Percentiles rank a stretch among this genome's conserved stretches.
Evolutionary conservation across 1,140 invertebrate genomes (phyloP).

Genomic region (Drosophila ohnishii): DNA sequence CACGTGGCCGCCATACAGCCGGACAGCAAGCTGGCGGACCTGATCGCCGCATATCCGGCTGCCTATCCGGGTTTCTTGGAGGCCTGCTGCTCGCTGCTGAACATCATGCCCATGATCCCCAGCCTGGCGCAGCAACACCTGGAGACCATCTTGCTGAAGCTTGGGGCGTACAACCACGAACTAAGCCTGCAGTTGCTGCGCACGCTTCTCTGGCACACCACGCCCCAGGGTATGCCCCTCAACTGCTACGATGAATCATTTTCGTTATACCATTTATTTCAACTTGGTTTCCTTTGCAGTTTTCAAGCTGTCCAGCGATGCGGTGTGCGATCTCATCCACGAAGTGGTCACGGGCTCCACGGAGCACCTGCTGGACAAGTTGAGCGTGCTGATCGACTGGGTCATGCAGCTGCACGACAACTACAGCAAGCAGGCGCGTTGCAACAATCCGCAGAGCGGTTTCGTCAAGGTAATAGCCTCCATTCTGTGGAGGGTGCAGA

Average conservation of each 20-base stretch:
- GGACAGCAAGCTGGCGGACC: conserved; percentile 83
- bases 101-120: conserved; percentile 87
- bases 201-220: conserved; percentile 85
- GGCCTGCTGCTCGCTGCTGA: conserved; percentile 89
- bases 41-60: conserved; percentile 86
- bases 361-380: conserved; percentile 83
- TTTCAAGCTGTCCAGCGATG: conserved; percentile 84
- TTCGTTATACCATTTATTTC: not conserved
- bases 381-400: conserved; percentile 77
- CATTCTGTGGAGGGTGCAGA: conserved; percentile 91
- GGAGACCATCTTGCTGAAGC: conserved; percentile 86
- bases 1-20: conserved; percentile 71
- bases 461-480: conserved; percentile 87
- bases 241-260: not conserved
- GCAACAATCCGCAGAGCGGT: conserved; percentile 81
- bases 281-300: conserved; percentile 36
- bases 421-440: conserved; percentile 66
- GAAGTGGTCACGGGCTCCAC: conserved; percentile 88
- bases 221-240: conserved; percentile 68
- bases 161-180: conserved; percentile 86
- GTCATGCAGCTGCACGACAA: conserved; percentile 74
- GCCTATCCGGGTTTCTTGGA: conserved; percentile 87
- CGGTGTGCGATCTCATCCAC: conserved; percentile 91
- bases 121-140: conserved; percentile 86
- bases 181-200: conserved; percentile 86